Evolutionary conservation across 2,797 vertebrate genomes (phyloP).

Genomic region (Phrynocephalus vlangalii): DNA sequence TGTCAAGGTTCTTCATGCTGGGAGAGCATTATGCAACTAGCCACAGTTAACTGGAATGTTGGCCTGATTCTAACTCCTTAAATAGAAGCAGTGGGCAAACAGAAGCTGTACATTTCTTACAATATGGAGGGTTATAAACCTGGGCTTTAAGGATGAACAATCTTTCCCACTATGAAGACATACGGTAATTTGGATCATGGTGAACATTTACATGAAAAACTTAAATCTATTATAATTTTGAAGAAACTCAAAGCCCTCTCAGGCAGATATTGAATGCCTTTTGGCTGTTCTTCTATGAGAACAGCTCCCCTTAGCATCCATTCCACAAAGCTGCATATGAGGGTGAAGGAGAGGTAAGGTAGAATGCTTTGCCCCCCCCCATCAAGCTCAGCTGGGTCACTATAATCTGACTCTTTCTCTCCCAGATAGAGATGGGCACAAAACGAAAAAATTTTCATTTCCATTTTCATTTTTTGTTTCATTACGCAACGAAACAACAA

Average conservation of each 20-base stretch:
- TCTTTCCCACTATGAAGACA: not conserved
- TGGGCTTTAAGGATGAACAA: not conserved
- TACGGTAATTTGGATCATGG: not conserved
- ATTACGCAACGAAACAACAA: too few relatives aligned
- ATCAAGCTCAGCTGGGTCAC: not conserved
- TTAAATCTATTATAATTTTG: not conserved
- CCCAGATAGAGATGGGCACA: not conserved
- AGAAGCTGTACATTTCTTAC: not conserved
- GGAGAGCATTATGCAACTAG: not conserved
- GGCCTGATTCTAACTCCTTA: not conserved
- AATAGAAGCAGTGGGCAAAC: not conserved
- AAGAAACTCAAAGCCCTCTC: not conserved
- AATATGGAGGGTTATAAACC: not conserved
- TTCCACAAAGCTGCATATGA: constrained; percentile 1
- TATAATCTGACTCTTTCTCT: not conserved
- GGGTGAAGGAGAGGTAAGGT: not conserved
- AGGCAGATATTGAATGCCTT: too few relatives aligned
- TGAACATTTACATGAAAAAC: not conserved
- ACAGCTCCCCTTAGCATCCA: not conserved
- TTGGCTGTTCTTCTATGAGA: not conserved
- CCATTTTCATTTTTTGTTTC: too few relatives aligned
- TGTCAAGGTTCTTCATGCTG: not conserved
- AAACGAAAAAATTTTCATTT: too few relatives aligned
- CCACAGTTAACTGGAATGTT: not conserved
- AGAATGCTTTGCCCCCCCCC: not conserved